These are phyloP conservation scores for Prunella strophiata DNA, from an alignment of 2,797 vertebrate genomes.

Conservation along the genomic window DNA sequence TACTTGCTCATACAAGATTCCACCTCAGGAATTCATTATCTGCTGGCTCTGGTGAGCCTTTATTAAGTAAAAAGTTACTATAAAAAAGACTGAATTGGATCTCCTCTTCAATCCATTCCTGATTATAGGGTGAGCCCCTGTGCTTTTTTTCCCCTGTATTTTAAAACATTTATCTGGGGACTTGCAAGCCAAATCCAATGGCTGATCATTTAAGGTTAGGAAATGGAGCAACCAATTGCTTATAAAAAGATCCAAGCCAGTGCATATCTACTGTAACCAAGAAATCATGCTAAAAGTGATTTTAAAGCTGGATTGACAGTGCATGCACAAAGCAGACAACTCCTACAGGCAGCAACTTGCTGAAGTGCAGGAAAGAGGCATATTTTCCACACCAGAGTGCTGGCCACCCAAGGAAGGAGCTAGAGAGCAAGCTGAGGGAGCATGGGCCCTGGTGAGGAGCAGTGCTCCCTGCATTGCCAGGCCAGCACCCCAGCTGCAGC, in stretches of 20 bases:
- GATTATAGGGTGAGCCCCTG: not conserved
- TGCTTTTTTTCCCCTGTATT: not conserved
- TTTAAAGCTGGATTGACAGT: not conserved
- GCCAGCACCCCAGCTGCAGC: not conserved
- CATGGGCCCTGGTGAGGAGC: not conserved
- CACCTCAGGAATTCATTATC: not conserved
- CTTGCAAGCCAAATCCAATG: not conserved
- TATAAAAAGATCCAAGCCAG: not conserved
- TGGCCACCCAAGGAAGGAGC: not conserved
- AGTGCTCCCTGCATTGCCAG: rapidly evolving
- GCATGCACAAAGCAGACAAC: not conserved
- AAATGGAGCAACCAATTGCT: not conserved
- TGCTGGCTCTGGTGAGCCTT: not conserved
- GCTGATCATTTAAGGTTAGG: not conserved
- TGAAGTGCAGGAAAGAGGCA: not conserved
- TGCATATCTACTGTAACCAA: not conserved
- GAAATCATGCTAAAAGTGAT: not conserved
- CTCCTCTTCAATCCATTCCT: not conserved
- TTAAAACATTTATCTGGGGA: not conserved
- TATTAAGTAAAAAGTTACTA: not conserved
- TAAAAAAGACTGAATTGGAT: not conserved
- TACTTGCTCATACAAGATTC: not conserved
- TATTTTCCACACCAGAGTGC: not conserved
- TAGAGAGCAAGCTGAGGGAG: not conserved
- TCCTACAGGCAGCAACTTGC: not conserved